phyloP scores from a whole-genome alignment of 2,888 invertebrate species.

The Cyclophora albipunctata region DNA sequence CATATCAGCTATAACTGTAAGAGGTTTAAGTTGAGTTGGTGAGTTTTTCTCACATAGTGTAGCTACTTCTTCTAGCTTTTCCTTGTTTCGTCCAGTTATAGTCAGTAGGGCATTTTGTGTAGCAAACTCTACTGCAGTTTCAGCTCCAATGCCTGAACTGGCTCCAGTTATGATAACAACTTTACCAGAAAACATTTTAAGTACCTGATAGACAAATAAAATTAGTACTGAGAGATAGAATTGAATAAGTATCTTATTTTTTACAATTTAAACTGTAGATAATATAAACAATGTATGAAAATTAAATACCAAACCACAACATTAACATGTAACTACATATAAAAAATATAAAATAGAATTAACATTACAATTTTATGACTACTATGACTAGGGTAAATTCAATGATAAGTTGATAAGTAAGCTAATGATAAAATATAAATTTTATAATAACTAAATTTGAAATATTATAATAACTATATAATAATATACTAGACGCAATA shows the following conservation, averaged over 20 bases:
- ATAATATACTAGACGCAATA: too few relatives aligned
- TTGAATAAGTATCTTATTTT: background rate
- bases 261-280: background rate
- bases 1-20: slow-evolving; percentile 78
- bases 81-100: slow-evolving; percentile 81
- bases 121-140: slow-evolving; percentile 80
- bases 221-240: background rate
- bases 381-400: too few relatives aligned
- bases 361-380: too few relatives aligned
- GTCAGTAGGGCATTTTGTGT: slow-evolving; percentile 78
- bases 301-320: too few relatives aligned
- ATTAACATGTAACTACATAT: too few relatives aligned
- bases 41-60: slow-evolving; percentile 68
- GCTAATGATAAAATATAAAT: too few relatives aligned
- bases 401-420: too few relatives aligned
- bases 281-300: too few relatives aligned
- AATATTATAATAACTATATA: too few relatives aligned
- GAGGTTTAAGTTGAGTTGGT: slow-evolving; percentile 54
- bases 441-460: too few relatives aligned
- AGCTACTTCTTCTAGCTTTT: slow-evolving; percentile 79
- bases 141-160: slow-evolving; percentile 85
- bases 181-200: slow-evolving; percentile 68
- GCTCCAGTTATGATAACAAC: slow-evolving; percentile 80
- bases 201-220: slow-evolving; percentile 28
- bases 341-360: too few relatives aligned